Evolutionary conservation across 2,888 invertebrate species (phyloP).

Genomic region (Pseudoips prasinana): DNA sequence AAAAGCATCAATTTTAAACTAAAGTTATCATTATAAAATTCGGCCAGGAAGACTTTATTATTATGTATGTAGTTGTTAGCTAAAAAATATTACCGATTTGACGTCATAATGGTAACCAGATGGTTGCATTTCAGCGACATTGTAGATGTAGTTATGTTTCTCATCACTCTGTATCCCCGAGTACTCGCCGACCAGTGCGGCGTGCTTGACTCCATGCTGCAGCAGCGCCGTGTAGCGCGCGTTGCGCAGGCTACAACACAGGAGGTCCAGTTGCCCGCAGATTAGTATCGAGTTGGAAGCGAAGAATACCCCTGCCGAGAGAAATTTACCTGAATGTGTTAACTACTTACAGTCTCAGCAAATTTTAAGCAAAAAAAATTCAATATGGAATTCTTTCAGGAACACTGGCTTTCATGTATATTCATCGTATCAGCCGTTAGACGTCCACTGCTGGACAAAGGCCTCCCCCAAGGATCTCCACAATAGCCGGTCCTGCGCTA

Average conservation of each 20-base stretch:
- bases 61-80: background rate
- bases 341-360: no score
- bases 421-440: no score
- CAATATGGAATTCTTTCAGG: no score
- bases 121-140: constrained; percentile 43
- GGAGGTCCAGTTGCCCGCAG: constrained; percentile 68
- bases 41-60: no score
- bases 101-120: constrained; percentile 59
- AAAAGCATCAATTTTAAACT: no score
- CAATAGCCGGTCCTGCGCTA: no score
- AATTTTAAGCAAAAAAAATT: no score
- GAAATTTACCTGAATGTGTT: background rate
- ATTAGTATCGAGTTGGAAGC: constrained; percentile 63
- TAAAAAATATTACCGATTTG: constrained; percentile 34
- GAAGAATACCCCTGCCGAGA: constrained; percentile 60
- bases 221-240: constrained; percentile 60
- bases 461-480: no score
- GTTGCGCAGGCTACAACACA: constrained; percentile 68
- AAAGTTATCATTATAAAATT: no score
- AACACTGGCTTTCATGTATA: background rate
- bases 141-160: constrained; percentile 55
- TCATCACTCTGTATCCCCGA: constrained; percentile 50
- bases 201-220: constrained; percentile 43
- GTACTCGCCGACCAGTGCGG: constrained; percentile 30
- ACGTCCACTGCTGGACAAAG: no score